Percentiles rank a stretch among this genome's conserved stretches.
Evolutionary conservation across 2,113 vertebrate genomes (phyloP).

Genomic region (Setophaga coronata): DNA sequence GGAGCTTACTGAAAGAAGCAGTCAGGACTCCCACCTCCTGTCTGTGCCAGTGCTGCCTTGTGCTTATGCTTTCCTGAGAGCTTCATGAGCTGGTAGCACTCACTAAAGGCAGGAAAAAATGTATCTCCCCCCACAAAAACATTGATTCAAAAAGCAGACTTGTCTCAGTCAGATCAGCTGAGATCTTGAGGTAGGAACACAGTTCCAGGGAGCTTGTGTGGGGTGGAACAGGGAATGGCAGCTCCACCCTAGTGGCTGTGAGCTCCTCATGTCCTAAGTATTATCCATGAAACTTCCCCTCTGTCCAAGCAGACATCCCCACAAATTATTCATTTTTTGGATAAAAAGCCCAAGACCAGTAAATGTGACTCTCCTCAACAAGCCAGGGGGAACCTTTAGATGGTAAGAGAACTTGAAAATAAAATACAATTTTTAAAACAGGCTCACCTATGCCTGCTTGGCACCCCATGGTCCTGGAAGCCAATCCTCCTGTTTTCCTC

Average conservation of each 20-base stretch:
- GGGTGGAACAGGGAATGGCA: neutral
- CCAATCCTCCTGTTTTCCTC: neutral
- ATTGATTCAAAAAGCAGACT: neutral
- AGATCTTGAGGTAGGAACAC: neutral
- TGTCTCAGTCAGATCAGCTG: neutral
- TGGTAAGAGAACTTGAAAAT: neutral
- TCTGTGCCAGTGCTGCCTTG: neutral
- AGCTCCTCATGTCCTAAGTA: neutral
- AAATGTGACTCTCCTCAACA: neutral
- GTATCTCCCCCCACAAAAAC: fast-evolving
- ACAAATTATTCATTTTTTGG: neutral
- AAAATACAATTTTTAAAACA: neutral
- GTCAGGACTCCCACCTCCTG: neutral
- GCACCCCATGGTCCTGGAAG: neutral
- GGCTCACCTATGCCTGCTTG: neutral
- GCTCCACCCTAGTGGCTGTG: neutral
- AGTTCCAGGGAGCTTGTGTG: neutral
- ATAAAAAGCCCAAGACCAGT: neutral
- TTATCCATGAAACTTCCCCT: neutral
- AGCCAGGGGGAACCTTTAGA: neutral
- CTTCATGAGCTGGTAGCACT: neutral
- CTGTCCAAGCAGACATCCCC: neutral
- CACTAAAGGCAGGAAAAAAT: neutral
- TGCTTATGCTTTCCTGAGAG: neutral
- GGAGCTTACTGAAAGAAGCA: neutral